Base-by-base conservation (phyloP, 2,113 vertebrate species). In the Clupea harengus region DNA sequence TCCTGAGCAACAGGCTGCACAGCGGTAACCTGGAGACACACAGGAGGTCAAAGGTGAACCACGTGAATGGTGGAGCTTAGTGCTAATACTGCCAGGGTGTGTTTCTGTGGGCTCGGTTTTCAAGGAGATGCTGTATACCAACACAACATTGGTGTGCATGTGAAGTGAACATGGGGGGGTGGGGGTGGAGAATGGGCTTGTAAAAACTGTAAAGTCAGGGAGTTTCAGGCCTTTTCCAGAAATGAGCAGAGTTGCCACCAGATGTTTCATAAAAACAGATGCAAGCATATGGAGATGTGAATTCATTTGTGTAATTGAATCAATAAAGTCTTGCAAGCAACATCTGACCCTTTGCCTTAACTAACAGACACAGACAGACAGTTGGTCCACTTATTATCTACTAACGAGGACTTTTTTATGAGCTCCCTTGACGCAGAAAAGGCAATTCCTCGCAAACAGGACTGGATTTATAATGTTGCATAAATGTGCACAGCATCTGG, bases 1-100 rank as follows among this genome's bases (percentile, higher is more conserved):
- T 99, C 98, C 94, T 97, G 97, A 86, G 97, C 96, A 92, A 96
- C 96, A 80, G 97, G 96, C 94, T 97, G 97, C 90, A 94, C 91
- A 60, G 97, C 25, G 28, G 72, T 96, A 93, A 96, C 95, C 98
- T 99, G 92, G 75, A 67, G 67, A 84, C 5, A 83, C 72, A 50
- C 28, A 22, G 39, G 39, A 84, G 25, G 13, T 64, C 64, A 25
- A 39, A 13, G 13, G 72, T 78, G 10, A 78, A 13, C 39, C 39
- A 15, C 15, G 3, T n/a, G 20, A 25, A 39, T 2, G 39, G 39
- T 2, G 2, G 39, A 39, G 39, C 39, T 39, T 39, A 39, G 39
- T 39, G 39, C 1, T 39, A 52, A 10, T 52, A 52, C 50, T 18
- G 25, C 7, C 9, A 32, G 39, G 22, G 54, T 18, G 0, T 8